These are phyloP conservation scores for Aphelenchoides avenae DNA, from an alignment of 1,140 invertebrate genomes.

Conservation along the genomic window DNA sequence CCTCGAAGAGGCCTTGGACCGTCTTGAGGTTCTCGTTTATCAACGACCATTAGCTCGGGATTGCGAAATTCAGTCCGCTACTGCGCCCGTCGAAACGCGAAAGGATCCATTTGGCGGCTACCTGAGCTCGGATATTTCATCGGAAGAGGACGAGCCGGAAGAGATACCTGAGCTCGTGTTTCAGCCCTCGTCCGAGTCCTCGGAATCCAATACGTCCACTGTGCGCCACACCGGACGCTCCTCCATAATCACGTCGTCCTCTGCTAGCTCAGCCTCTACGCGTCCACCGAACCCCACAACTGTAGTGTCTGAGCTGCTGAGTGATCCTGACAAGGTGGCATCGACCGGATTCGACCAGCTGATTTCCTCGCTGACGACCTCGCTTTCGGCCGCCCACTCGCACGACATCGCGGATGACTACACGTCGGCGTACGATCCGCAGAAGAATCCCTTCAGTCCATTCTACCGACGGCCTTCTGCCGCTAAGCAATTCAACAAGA, in stretches of 20 bases:
- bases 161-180: background rate
- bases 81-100: conserved; percentile 7
- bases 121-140: background rate
- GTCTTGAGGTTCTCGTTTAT: too few species aligned
- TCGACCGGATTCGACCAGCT: conserved; percentile 26
- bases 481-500: conserved; percentile 3
- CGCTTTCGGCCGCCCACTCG: too few species aligned
- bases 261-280: conserved; percentile 5
- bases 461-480: conserved; percentile 12
- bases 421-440: too few species aligned
- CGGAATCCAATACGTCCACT: background rate
- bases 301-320: conserved; percentile 14
- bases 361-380: conserved; percentile 13
- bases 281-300: background rate
- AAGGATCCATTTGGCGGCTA: background rate
- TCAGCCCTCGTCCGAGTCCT: background rate
- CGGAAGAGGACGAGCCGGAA: too few species aligned
- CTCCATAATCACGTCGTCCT: conserved; percentile 1
- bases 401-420: too few species aligned
- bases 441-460: conserved; percentile 30
- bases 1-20: too few species aligned
- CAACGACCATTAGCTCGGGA: too few species aligned
- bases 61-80: conserved; percentile 10
- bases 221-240: background rate
- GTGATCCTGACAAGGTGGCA: conserved; percentile 26